Evolutionary conservation across 2,888 invertebrate genomes (phyloP), one percentile per base, ranked within the genome.

Genomic region (Rutpela maculata): DNA sequence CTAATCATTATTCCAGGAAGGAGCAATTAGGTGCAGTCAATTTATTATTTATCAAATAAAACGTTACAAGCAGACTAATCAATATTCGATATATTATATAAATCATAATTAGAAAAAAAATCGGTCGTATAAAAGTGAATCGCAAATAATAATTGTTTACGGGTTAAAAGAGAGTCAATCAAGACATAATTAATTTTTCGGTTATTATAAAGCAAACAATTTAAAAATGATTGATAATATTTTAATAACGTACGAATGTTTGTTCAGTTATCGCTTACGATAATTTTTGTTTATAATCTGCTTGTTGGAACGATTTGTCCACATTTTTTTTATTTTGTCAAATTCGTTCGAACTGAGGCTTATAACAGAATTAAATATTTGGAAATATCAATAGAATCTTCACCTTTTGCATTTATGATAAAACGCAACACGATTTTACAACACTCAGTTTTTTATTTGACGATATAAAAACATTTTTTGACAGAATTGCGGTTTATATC

Each of bases 181-280:
- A 69, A 56, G 17, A 69, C 59, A 69, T 69, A 69, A 69, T 69
- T 69, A 69, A 69, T 69, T 69, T 56, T 69, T 69, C 69, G 69
- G 69, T 57, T 69, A 26, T 26, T 26, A 69, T 69, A 69, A 69
- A 57, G 59, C 69, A 69, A 69, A 69, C 69, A 69, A 38, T 59
- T 17, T 57, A 69, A 59, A 50, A 57, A 69, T 69, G 69, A 69
- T 69, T 69, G 69, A 69, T 69, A 69, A 57, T 57, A 35, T 69
- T 59, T 57, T 57, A 57, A 31, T 69, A 59, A 18, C 35, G 59
- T 57, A 69, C 17, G 57, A 69, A 18, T 69, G 57, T 69, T 69
- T 69, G 69, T 69, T 31, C 59, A 57, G 69, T 69, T 69, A 69
- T 69, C 69, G 35, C 31, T 57, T 17, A 43, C 59, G 69, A 69